Percentiles rank a stretch among this genome's conserved stretches.
phyloP scores from a whole-genome alignment of 2,888 invertebrate genomes.

The Calliphora vomitoria region DNA sequence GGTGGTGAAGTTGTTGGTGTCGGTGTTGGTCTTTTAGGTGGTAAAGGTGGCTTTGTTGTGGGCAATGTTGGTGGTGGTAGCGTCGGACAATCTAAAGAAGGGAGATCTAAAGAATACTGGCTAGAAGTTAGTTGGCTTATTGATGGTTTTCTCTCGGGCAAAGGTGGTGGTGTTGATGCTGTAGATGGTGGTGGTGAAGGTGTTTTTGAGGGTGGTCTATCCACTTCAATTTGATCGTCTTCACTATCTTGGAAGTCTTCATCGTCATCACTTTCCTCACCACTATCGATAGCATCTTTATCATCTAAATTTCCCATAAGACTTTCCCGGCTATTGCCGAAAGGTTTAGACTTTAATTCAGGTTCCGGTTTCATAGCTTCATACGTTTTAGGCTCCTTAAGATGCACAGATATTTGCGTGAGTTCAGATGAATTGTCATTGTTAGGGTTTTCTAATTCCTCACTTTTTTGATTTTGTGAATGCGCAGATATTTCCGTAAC shows the following conservation, averaged over 20 bases:
- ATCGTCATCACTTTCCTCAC: slow-evolving; percentile 46
- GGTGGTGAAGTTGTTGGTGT: slow-evolving; percentile 28
- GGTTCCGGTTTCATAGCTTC: not conserved
- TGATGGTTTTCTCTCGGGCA: slow-evolving; percentile 77
- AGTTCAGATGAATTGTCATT: no score
- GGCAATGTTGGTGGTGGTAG: slow-evolving; percentile 76
- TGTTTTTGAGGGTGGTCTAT: slow-evolving; percentile 78
- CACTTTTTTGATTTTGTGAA: no score
- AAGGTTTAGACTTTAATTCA: slow-evolving; percentile 69
- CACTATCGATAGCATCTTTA: slow-evolving; percentile 31
- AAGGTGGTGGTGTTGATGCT: slow-evolving; percentile 79
- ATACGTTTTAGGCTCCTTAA: not conserved
- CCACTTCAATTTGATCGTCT: slow-evolving; percentile 72
- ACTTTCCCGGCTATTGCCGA: slow-evolving; percentile 80
- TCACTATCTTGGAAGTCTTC: slow-evolving; percentile 71
- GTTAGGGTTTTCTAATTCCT: no score
- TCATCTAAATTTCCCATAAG: slow-evolving; percentile 62
- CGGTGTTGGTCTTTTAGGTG: slow-evolving; percentile 65
- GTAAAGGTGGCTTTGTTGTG: slow-evolving; percentile 49
- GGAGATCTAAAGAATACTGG: slow-evolving; percentile 62
- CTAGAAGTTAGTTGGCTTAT: slow-evolving; percentile 45
- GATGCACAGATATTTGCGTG: no score
- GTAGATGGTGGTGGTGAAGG: slow-evolving; percentile 77
- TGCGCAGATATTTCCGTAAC: no score
- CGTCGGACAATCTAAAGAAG: slow-evolving; percentile 76